Evolutionary conservation across 2,888 invertebrate genomes (phyloP), one percentile per base, ranked within the genome.

Genomic region (Netelia melanura): DNA sequence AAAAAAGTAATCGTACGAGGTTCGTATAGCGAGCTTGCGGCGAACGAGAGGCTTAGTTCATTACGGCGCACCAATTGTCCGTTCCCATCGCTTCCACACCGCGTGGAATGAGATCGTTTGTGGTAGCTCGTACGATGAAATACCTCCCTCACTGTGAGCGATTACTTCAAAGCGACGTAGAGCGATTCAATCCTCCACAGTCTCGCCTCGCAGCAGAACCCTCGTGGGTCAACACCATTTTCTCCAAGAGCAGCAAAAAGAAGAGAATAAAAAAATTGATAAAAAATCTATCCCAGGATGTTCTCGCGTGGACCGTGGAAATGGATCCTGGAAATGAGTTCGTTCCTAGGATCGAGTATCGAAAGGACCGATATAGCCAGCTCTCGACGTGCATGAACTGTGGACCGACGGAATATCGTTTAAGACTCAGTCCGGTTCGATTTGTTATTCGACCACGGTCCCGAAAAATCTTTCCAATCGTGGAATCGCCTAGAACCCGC

Each of bases 111-210:
- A 72, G 25, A 61, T 68, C 43, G 61, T 67, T 72, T 17, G 62
- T 25, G 77, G 77, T 14, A 14, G 21, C 38, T 38, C 67, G 54
- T 43, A 58, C 58, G 74, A 56, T 56, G 70, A 70, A 64, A 77
- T 81, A 72, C 48, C 62, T n/a, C 67, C 77, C 30, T 77, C 71
- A 62, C 81, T n/a, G 58, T 61, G 54, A 54, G 68, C 62, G 81
- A 77, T 54, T 61, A 43, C 80, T 72, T 81, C 75, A 62, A 81
- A 84, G 77, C 62, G 72, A 56, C 38, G 2, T 30, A 52, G 61
- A 67, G 44, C 23, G 61, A 81, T 72, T 54, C 76, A 70, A 76
- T 70, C 38, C 70, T 64, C 68, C 56, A 6, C 6, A 17, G 70
- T 14, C 75, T 30, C 14, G 44, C 48, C 65, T 11, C 43, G 43